A percentile compares a stretch with the other conserved stretches of the same genome.
phyloP scores from a whole-genome alignment of 2,888 invertebrate species.

The Epinotia brunnichana region DNA sequence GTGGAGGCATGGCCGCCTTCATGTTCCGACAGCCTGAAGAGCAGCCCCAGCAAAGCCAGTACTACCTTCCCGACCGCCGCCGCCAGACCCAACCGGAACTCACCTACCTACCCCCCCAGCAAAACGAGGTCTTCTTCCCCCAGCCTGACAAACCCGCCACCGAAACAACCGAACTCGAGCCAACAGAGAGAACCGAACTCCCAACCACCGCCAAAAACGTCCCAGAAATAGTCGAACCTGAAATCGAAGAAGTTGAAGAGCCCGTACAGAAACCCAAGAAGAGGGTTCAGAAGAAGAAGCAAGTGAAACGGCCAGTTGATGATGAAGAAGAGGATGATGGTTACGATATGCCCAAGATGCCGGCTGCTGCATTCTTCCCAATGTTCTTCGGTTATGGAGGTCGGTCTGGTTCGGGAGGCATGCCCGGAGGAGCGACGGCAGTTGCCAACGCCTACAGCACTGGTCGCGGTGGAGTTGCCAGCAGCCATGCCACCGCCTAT shows the following conservation, averaged over 20 bases:
- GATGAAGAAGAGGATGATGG: slow-evolving; percentile 83
- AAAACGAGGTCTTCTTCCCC: slow-evolving; percentile 74
- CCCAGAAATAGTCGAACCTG: slow-evolving; percentile 71
- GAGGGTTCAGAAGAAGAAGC: slow-evolving; percentile 72
- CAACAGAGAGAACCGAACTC: slow-evolving; percentile 64
- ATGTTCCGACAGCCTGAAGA: slow-evolving; percentile 70
- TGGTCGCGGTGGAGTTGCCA: slow-evolving; percentile 87
- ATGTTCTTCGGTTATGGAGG: slow-evolving; percentile 84
- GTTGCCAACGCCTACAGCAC: slow-evolving; percentile 90
- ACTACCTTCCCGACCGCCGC: slow-evolving; percentile 73
- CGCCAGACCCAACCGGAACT: slow-evolving; percentile 69
- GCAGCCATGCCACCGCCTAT: slow-evolving; percentile 89
- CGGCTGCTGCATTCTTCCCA: slow-evolving; percentile 86
- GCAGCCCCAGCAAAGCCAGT: slow-evolving; percentile 66
- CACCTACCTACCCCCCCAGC: slow-evolving; percentile 67
- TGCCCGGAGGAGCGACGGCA: slow-evolving; percentile 86
- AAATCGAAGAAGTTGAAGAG: slow-evolving; percentile 69
- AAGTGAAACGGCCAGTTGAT: slow-evolving; percentile 67
- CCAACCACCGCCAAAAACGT: slow-evolving; percentile 64
- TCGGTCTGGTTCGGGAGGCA: slow-evolving; percentile 68
- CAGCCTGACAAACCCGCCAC: slow-evolving; percentile 51
- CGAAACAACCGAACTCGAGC: slow-evolving; percentile 48
- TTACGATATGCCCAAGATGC: slow-evolving; percentile 74
- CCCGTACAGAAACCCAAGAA: slow-evolving; percentile 64
- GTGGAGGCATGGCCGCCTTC: slow-evolving; percentile 74